These are phyloP conservation scores for Augochlora pura DNA, from an alignment of 1,140 invertebrate genomes.

Conservation along the genomic window DNA sequence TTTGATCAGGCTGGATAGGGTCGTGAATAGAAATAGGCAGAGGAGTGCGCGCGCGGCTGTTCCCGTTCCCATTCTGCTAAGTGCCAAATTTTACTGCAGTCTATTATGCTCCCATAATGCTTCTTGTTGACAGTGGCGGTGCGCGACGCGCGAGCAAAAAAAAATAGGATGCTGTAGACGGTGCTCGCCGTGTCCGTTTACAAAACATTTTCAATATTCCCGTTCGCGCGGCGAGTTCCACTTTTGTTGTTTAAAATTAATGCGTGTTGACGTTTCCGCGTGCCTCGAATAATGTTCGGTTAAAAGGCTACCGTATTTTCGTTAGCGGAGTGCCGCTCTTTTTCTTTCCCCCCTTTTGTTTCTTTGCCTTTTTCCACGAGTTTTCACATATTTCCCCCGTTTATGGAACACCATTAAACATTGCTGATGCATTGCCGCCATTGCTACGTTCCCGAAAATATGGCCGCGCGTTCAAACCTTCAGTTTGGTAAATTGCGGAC, in stretches of 20 bases:
- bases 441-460: neutral
- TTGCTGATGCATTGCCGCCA: neutral
- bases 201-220: neutral
- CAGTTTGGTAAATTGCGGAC: neutral
- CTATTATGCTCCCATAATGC: conserved; percentile 60
- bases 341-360: neutral
- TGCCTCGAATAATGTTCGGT: neutral
- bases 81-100: conserved; percentile 68
- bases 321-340: neutral
- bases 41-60: conserved; percentile 72
- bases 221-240: neutral
- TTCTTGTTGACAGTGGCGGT: conserved; percentile 48
- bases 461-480: neutral
- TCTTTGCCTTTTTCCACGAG: neutral
- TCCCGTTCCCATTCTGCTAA: conserved; percentile 76
- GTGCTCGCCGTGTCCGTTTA: neutral
- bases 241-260: conserved; percentile 8
- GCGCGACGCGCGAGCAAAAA: conserved; percentile 23
- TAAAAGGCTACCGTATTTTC: neutral
- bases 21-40: conserved; percentile 70
- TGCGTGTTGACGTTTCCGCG: neutral
- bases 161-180: conserved; percentile 31
- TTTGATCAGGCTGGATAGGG: conserved; percentile 76
- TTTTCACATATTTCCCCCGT: neutral
- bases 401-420: neutral